Percentiles rank a stretch among this genome's conserved stretches.
phyloP scores from a whole-genome alignment of 2,113 vertebrate genomes.

The Montifringilla adamsi region DNA sequence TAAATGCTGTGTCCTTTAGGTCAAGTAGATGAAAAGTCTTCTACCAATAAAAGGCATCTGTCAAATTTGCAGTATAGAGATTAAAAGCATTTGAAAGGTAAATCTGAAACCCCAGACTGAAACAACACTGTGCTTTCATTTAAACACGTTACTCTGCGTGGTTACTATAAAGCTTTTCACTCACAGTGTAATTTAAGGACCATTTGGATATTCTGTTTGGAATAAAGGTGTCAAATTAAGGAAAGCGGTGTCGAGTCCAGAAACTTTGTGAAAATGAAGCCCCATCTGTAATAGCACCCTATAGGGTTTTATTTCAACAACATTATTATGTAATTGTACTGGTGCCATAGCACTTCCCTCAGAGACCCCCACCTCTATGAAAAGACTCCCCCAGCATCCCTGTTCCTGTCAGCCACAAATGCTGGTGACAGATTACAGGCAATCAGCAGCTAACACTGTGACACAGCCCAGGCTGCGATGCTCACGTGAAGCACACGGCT shows the following conservation, averaged over 20 bases:
- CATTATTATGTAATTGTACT: background rate
- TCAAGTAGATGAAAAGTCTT: conserved; percentile 40
- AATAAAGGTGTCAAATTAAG: conserved; percentile 55
- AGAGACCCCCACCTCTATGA: background rate
- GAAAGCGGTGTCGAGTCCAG: conserved; percentile 5
- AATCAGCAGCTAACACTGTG: background rate
- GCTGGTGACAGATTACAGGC: background rate
- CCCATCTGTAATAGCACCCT: background rate
- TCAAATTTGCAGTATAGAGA: conserved; percentile 26
- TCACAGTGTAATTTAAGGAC: conserved; percentile 18
- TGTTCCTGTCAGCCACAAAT: background rate
- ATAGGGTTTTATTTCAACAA: background rate
- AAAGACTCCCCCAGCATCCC: background rate
- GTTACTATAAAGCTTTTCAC: conserved; percentile 34
- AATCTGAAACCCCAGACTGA: conserved; percentile 24
- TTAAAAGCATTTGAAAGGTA: conserved; percentile 49
- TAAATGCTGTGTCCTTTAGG: conserved; percentile 10
- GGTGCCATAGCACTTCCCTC: background rate
- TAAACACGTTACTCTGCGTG: background rate
- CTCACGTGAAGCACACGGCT: rapidly evolving
- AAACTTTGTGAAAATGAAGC: conserved; percentile 35
- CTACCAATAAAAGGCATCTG: conserved; percentile 1
- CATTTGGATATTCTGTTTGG: conserved; percentile 41
- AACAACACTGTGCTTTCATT: conserved; percentile 47
- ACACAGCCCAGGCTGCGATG: no score